Conservation (phyloP, 2,113 vertebrate genomes). For the Martes martes region DNA sequence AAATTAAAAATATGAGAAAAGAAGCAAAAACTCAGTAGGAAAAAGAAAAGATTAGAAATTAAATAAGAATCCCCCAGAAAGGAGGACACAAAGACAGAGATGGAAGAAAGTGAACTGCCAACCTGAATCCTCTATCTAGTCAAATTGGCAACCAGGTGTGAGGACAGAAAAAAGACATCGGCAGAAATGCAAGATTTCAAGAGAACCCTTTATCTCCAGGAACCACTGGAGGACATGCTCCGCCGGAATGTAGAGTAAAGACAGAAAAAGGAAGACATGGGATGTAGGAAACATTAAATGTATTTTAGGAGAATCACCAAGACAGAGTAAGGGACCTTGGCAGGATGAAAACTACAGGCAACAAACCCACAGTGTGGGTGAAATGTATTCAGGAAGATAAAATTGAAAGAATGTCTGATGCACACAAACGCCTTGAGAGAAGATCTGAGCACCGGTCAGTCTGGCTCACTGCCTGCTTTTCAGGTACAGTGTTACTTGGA, state of each 20-base stretch:
- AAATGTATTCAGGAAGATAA: background rate
- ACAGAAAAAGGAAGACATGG: background rate
- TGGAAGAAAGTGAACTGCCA: conserved; percentile 10
- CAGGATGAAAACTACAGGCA: background rate
- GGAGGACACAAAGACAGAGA: background rate
- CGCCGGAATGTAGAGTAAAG: background rate
- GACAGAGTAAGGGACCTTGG: background rate
- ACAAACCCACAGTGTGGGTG: background rate
- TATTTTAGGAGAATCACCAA: background rate
- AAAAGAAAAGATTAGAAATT: conserved; percentile 26
- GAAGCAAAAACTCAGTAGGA: background rate
- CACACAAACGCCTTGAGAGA: background rate
- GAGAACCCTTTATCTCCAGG: background rate
- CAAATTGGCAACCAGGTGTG: background rate
- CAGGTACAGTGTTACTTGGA: background rate
- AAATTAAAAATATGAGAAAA: background rate
- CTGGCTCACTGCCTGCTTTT: background rate
- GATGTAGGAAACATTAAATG: background rate
- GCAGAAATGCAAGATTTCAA: background rate
- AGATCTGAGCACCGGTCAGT: background rate
- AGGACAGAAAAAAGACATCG: background rate
- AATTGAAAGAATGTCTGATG: background rate
- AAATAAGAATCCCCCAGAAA: conserved; percentile 15
- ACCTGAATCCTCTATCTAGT: background rate
- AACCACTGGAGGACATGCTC: background rate